phyloP scores from a whole-genome alignment of 2,888 invertebrate genomes.

The Drosophila gaucha region DNA sequence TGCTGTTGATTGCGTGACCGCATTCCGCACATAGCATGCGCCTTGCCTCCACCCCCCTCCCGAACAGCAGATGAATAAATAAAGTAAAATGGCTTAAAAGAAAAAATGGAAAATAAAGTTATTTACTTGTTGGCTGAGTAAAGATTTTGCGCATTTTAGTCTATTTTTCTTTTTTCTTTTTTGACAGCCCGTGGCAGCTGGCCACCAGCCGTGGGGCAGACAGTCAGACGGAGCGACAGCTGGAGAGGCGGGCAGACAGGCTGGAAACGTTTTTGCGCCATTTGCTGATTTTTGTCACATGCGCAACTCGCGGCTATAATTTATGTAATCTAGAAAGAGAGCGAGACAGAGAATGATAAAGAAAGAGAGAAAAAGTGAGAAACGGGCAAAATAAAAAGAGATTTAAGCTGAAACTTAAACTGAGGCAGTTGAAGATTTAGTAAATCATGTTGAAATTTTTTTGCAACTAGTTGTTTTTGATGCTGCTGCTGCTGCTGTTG shows the following conservation, averaged over 20 bases:
- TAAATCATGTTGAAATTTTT: conserved; percentile 54
- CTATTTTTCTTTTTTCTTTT: not conserved
- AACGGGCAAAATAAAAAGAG: conserved; percentile 10
- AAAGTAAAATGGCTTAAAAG: not conserved
- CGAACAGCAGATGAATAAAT: conserved; percentile 18
- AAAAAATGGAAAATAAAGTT: conserved; percentile 45
- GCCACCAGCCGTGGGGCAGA: conserved; percentile 5
- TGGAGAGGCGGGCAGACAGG: conserved; percentile 2
- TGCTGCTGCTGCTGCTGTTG: not conserved
- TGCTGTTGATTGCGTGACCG: conserved; percentile 43
- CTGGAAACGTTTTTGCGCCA: conserved; percentile 19
- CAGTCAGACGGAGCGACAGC: conserved; percentile 1
- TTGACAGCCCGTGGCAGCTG: conserved; percentile 23
- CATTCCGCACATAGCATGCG: conserved; percentile 54
- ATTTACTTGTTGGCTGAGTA: conserved; percentile 51
- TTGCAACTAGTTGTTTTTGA: conserved; percentile 10
- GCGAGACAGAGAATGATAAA: not conserved
- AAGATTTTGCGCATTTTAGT: conserved; percentile 20
- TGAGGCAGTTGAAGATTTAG: conserved; percentile 54
- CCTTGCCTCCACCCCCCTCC: conserved; percentile 12
- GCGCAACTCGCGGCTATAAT: conserved; percentile 38
- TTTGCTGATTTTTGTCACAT: conserved; percentile 54
- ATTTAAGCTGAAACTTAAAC: conserved; percentile 24
- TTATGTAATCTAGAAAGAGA: conserved; percentile 63
- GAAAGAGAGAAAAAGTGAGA: not conserved